Evolutionary conservation across 92 coral and sea anemone species (phyloP), one percentile per base, ranked within the genome.

Genomic region (Paragorgia papillata): DNA sequence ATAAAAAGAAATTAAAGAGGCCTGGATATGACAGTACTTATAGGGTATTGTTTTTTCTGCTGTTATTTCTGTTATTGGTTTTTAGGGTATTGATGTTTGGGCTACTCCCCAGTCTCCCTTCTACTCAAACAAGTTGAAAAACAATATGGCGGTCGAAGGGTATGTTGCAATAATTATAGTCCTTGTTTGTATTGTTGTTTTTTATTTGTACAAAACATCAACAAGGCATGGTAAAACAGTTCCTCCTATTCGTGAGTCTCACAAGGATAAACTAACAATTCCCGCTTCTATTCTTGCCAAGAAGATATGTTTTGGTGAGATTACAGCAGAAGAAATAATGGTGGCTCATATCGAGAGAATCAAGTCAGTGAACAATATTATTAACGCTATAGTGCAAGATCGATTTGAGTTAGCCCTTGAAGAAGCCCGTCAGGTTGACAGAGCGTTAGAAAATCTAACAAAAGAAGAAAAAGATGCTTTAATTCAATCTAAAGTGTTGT

Each of bases 361-460:
- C 58, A 69, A 87, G 83, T 74, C 64, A 27, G 85, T 93, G 3
- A 93, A 93, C 51, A 59, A 55, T 39, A 59, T 77, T 51, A 87
- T 93, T 53, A 93, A 93, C 57, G 97, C 96, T 3, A 91, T 90
- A 27, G 97, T 86, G 29, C 82, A 83, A 35, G 91, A 93, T 32
- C 84, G 97, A 35, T 93, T 93, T 82, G 79, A 87, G 30, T 91
- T 87, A 4, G 97, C 97, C 9, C 60, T 91, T n/a, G 63, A 65
- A 15, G 96, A 90, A 46, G 97, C 97, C 15, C 88, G 83, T 62
- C 83, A 83, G 66, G 57, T 88, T 30, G 97, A 93, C 71, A 88
- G 85, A 84, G 76, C 80, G 87, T 81, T 93, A 18, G 79, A 69
- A 27, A 66, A 66, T 43, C 41, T 90, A 56, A 80, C 77, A 19